Evolutionary conservation across 2,113 vertebrate genomes (phyloP).

Genomic region (Pontoporia blainvillei): DNA sequence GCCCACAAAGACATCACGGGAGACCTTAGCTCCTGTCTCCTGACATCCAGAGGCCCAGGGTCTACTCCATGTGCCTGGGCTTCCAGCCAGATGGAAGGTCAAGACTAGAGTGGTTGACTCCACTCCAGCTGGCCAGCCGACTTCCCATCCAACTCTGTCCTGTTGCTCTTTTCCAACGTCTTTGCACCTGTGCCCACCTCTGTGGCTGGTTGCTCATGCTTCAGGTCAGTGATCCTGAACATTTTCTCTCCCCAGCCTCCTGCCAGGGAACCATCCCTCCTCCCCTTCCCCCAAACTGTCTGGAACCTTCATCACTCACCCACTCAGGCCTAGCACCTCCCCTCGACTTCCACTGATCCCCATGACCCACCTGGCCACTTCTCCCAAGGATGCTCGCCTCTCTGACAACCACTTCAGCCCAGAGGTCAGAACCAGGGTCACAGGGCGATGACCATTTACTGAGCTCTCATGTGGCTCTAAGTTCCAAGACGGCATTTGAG

Average conservation of each 20-base stretch:
- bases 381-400: neutral
- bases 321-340: neutral
- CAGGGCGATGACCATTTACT: neutral
- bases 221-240: neutral
- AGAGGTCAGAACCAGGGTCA: neutral
- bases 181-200: neutral
- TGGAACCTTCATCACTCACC: neutral
- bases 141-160: neutral
- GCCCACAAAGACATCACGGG: accelerated
- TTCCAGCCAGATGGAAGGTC: neutral
- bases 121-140: neutral
- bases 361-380: neutral
- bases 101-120: neutral
- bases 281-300: neutral
- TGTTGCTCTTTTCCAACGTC: neutral
- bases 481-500: neutral
- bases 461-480: neutral
- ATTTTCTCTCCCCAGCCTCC: neutral
- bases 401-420: neutral
- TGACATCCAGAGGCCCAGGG: neutral
- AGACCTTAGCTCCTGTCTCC: neutral
- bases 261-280: neutral
- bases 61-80: neutral
- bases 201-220: neutral
- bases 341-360: neutral